phyloP scores from a whole-genome alignment of 2,113 vertebrate species.

The rabbit (Oryctolagus cuniculus) region mOryCun1.1 NC_091436.1:78184001-78184500 shows the following conservation, averaged over 20 bases:
- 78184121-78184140: not conserved
- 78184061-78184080: not conserved
- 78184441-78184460: constrained; percentile 29
- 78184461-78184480: constrained; percentile 46
- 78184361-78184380: constrained; percentile 9
- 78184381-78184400: not conserved
- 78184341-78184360: constrained; percentile 26
- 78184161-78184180: not conserved
- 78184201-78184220: not conserved
- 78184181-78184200: not conserved
- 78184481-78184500: not conserved
- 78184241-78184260: not conserved
- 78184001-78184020: not conserved
- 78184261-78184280: not conserved
- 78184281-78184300: not conserved
- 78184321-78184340: not conserved
- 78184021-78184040: not conserved
- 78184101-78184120: constrained; percentile 3
- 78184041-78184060: constrained; percentile 9
- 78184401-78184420: constrained; percentile 50
- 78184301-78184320: not conserved
- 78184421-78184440: not conserved
- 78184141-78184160: not conserved
- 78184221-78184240: constrained; percentile 6
- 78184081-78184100: not conserved